Conservation (phyloP, 2,113 vertebrate genomes). For the Pseudonaja textilis region DNA sequence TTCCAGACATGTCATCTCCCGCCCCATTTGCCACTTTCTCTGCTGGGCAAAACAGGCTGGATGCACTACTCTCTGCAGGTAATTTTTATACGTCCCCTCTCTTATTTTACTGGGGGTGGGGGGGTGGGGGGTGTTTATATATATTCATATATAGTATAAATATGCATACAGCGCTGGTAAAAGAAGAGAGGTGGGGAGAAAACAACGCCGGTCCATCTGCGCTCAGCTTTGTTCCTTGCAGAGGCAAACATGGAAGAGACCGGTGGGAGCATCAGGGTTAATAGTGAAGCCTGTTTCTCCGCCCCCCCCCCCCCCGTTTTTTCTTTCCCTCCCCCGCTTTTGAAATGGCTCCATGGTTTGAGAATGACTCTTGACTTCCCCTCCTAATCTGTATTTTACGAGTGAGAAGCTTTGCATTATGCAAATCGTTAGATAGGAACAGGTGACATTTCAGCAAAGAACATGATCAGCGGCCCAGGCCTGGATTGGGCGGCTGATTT, state of each 20-base stretch:
- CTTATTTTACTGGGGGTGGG: too few relatives aligned
- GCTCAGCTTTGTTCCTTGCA: neutral
- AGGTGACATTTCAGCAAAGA: slow-evolving; percentile 99
- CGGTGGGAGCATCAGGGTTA: slow-evolving; percentile 77
- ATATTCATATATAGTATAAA: neutral
- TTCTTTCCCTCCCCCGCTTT: slow-evolving; percentile 48
- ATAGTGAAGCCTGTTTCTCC: slow-evolving; percentile 75
- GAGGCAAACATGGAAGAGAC: slow-evolving; percentile 10
- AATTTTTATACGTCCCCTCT: too few relatives aligned
- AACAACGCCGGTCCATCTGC: neutral
- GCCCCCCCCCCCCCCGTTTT: neutral
- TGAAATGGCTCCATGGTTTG: slow-evolving; percentile 92
- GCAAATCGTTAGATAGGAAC: slow-evolving; percentile 99
- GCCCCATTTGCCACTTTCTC: neutral
- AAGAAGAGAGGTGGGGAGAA: neutral
- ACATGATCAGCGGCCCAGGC: slow-evolving; percentile 81
- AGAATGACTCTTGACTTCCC: slow-evolving; percentile 94
- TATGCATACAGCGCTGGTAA: neutral
- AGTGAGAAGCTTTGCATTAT: slow-evolving; percentile 99
- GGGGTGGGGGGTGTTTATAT: too few relatives aligned
- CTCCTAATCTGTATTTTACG: slow-evolving; percentile 99
- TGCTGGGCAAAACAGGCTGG: neutral
- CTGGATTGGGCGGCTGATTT: slow-evolving; percentile 91
- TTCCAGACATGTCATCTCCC: too few relatives aligned
- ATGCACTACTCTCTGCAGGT: neutral